Evolutionary conservation across 2,888 invertebrate species (phyloP).

Genomic region (Agrypnus murinus): DNA sequence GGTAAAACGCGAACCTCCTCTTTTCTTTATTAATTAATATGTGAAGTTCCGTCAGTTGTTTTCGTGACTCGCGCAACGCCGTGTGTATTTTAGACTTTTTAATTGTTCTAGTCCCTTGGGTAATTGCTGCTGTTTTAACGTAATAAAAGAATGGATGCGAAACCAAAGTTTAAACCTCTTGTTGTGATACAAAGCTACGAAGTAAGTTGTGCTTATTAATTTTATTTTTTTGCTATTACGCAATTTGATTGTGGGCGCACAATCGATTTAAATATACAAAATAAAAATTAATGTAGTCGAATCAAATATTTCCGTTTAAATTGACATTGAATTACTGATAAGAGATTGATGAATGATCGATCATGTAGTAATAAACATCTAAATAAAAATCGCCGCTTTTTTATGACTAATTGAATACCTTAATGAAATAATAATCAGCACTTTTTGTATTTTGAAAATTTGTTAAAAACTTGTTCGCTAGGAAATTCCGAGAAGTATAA

Average conservation of each 20-base stretch:
- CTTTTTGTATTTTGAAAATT: too few species aligned
- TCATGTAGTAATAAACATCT: too few species aligned
- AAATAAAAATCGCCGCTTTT: too few species aligned
- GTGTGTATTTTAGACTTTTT: slow-evolving; percentile 36
- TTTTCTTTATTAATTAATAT: slow-evolving; percentile 46
- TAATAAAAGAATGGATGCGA: slow-evolving; percentile 52
- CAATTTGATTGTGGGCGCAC: slow-evolving; percentile 4
- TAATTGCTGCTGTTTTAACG: neutral
- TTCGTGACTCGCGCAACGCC: slow-evolving; percentile 42
- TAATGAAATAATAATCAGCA: too few species aligned
- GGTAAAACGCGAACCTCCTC: slow-evolving; percentile 45
- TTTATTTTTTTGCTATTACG: slow-evolving; percentile 26
- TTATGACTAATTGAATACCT: too few species aligned
- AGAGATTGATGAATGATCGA: neutral
- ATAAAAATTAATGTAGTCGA: slow-evolving; percentile 16
- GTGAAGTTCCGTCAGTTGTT: slow-evolving; percentile 53
- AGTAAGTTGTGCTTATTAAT: slow-evolving; percentile 73
- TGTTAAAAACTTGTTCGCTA: too few species aligned
- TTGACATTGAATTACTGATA: slow-evolving; percentile 6
- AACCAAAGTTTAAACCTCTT: slow-evolving; percentile 70
- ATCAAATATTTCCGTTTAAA: slow-evolving; percentile 18
- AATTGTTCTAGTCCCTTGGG: slow-evolving; percentile 25
- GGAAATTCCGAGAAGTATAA: too few species aligned
- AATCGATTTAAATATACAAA: slow-evolving; percentile 30
- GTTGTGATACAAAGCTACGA: slow-evolving; percentile 77